Percentiles rank a stretch among this genome's conserved stretches.
Conservation (phyloP, 1,140 invertebrate genomes). For the Andrena cerasifolii region DNA sequence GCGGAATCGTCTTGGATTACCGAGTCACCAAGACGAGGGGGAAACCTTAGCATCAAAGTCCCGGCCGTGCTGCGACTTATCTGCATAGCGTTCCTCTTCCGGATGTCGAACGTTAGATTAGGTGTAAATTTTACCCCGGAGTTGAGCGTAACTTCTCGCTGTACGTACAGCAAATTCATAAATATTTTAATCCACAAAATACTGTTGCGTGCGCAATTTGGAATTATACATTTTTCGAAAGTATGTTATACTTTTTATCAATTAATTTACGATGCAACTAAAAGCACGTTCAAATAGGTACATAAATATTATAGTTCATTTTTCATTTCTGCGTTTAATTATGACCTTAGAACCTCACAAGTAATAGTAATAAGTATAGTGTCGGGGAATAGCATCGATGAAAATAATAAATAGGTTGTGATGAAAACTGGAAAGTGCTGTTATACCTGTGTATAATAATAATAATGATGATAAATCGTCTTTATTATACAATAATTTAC, state of each 20-base stretch:
- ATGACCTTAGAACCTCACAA: too few relatives aligned
- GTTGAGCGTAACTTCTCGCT: not conserved
- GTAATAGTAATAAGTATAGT: too few relatives aligned
- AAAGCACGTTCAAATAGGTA: too few relatives aligned
- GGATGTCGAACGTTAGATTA: constrained; percentile 36
- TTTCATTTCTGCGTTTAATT: too few relatives aligned
- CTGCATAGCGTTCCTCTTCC: constrained; percentile 63
- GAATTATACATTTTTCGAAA: not conserved
- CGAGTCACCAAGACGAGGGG: constrained; percentile 72
- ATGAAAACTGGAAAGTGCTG: too few relatives aligned
- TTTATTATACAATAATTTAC: too few relatives aligned
- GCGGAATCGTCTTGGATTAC: constrained; percentile 73
- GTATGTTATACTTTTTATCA: not conserved
- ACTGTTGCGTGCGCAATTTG: not conserved
- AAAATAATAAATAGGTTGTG: too few relatives aligned
- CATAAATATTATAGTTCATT: too few relatives aligned
- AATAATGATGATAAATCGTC: too few relatives aligned
- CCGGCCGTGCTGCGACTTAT: constrained; percentile 61
- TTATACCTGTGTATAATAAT: too few relatives aligned
- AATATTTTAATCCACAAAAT: not conserved
- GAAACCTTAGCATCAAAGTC: constrained; percentile 78
- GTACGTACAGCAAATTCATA: not conserved
- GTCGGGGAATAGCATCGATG: too few relatives aligned
- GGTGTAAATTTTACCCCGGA: not conserved
- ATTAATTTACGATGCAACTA: not conserved